Evolutionary conservation across 1,140 invertebrate species (phyloP).

Genomic region (Drosophila ambigua): DNA sequence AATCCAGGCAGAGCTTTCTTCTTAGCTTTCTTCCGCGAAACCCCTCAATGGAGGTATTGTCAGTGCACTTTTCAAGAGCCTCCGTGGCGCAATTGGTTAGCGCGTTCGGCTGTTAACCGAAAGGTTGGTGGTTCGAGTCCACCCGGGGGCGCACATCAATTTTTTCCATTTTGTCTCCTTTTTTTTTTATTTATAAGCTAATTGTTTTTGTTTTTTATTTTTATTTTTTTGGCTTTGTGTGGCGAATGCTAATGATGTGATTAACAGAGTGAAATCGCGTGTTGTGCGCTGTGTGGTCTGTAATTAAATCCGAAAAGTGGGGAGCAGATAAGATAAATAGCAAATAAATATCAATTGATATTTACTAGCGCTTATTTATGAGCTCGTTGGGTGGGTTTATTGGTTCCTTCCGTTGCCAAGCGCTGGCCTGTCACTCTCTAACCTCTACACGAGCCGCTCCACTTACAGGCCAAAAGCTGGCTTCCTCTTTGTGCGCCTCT

Average conservation of each 20-base stretch:
- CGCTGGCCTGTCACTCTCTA: slow-evolving; percentile 17
- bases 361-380: slow-evolving; percentile 6
- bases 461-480: slow-evolving; percentile 36
- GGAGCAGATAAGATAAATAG: slow-evolving; percentile 29
- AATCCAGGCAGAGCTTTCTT: too few relatives aligned
- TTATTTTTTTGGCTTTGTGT: slow-evolving; percentile 18
- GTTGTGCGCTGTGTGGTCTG: slow-evolving; percentile 30
- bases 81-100: slow-evolving; percentile 93
- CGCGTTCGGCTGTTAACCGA: slow-evolving; percentile 92
- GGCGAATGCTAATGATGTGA: slow-evolving; percentile 26
- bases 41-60: neutral
- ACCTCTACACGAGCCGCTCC: slow-evolving; percentile 59
- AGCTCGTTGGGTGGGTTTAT: neutral
- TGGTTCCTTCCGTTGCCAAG: too few relatives aligned
- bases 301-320: neutral
- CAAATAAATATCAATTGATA: slow-evolving; percentile 6
- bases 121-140: slow-evolving; percentile 95
- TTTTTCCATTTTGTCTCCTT: neutral
- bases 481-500: slow-evolving; percentile 14
- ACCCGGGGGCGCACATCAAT: slow-evolving; percentile 86
- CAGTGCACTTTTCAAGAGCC: slow-evolving; percentile 82
- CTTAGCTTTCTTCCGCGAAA: neutral
- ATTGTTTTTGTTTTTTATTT: slow-evolving; percentile 9
- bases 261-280: slow-evolving; percentile 25
- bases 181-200: neutral